A percentile compares a stretch with the other conserved stretches of the same genome.
phyloP scores from a whole-genome alignment of 2,797 vertebrate species.

The Podarcis lilfordi region DNA sequence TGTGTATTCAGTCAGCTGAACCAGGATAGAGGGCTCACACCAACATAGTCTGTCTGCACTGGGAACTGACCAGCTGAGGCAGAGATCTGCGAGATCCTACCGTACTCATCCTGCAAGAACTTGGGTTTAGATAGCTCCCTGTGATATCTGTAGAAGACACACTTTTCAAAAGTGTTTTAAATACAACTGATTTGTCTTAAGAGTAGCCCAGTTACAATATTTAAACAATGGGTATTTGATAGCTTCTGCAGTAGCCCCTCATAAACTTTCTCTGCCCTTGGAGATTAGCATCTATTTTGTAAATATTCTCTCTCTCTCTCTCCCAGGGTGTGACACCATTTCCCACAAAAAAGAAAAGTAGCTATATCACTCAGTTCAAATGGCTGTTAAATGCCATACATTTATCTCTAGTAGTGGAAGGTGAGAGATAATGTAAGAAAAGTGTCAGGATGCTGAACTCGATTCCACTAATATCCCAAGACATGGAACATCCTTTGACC shows the following conservation, averaged over 20 bases:
- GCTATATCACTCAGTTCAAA: constrained; percentile 55
- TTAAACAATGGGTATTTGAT: not conserved
- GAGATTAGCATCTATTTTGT: not conserved
- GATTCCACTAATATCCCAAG: constrained; percentile 28
- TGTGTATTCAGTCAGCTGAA: too few species aligned
- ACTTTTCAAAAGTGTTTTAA: not conserved
- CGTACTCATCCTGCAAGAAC: too few species aligned
- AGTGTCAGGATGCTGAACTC: constrained; percentile 1
- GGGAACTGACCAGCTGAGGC: too few species aligned
- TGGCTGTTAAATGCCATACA: constrained; percentile 20
- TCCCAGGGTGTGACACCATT: constrained; percentile 6
- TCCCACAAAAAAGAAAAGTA: constrained; percentile 42
- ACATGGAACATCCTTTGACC: constrained; percentile 26
- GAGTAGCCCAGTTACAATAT: not conserved
- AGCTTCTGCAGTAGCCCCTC: not conserved
- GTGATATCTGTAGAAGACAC: not conserved
- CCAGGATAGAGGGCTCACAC: too few species aligned
- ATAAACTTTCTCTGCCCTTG: constrained; percentile 13
- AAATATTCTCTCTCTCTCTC: constrained; percentile 6
- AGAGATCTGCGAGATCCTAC: too few species aligned
- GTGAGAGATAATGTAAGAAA: constrained; percentile 50
- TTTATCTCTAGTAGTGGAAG: constrained; percentile 42
- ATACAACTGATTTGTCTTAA: not conserved
- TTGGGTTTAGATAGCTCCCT: too few species aligned
- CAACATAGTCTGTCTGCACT: too few species aligned